A percentile compares a stretch with the other conserved stretches of the same genome.
Conservation (phyloP, 2,113 vertebrate species). For the Pygoscelis antarcticus region DNA sequence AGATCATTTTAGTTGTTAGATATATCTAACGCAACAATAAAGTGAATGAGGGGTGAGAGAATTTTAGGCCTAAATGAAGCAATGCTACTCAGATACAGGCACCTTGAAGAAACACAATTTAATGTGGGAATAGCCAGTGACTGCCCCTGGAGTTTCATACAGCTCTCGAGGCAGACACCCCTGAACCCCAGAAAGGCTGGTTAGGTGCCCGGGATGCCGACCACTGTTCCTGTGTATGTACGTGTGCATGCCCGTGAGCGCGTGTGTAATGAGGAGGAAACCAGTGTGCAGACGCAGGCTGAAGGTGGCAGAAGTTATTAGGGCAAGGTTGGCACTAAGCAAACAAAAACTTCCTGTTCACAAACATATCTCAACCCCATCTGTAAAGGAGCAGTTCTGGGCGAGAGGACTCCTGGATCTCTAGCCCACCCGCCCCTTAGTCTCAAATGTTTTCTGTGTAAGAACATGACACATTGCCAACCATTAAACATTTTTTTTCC, state of each 20-base stretch:
- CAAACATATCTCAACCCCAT: neutral
- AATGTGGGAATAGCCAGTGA: neutral
- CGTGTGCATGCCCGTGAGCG: accelerated
- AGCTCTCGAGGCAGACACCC: neutral
- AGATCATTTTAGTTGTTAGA: neutral
- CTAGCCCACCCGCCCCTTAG: neutral
- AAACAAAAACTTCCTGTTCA: neutral
- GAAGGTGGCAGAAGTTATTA: neutral
- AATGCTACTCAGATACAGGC: neutral
- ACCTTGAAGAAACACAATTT: neutral
- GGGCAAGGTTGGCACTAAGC: neutral
- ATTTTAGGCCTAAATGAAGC: neutral
- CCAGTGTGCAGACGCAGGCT: accelerated
- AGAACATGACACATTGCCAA: neutral
- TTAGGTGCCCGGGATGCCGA: accelerated
- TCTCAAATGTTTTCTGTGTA: neutral
- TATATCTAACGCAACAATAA: neutral
- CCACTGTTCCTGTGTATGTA: neutral
- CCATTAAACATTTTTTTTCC: neutral
- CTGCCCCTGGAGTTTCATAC: neutral
- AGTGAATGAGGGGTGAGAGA: neutral
- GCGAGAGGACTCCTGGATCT: neutral
- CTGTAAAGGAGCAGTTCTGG: neutral
- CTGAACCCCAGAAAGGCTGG: neutral
- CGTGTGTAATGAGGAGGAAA: accelerated